These are phyloP conservation scores for Eristalinus sepulchralis DNA, from an alignment of 2,888 invertebrate species.

Conservation along the genomic window DNA sequence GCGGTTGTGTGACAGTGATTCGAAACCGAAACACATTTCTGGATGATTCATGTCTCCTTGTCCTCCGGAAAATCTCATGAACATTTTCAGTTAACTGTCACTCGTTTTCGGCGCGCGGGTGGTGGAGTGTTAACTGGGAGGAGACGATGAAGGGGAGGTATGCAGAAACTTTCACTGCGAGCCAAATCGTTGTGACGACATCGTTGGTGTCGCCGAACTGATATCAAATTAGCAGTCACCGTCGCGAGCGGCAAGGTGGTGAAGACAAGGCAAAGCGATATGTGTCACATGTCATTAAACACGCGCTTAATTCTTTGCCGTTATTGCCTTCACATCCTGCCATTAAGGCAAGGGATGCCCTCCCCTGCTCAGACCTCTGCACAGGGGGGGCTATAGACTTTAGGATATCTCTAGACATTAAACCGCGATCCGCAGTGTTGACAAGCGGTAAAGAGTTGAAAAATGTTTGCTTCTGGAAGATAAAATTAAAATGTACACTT, in stretches of 20 bases:
- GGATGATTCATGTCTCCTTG: constrained; percentile 44
- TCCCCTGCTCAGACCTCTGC: neutral
- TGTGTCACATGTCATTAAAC: constrained; percentile 42
- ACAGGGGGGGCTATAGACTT: neutral
- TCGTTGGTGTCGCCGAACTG: neutral
- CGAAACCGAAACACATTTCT: neutral
- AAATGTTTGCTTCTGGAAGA: constrained; percentile 41
- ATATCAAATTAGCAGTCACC: constrained; percentile 29
- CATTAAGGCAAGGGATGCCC: neutral
- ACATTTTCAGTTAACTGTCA: neutral
- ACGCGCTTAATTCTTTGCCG: constrained; percentile 31
- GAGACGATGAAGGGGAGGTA: neutral
- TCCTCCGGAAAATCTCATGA: neutral
- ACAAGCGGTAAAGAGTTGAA: constrained; percentile 9
- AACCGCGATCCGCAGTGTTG: too few species aligned
- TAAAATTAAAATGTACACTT: constrained; percentile 43
- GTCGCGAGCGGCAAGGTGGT: neutral
- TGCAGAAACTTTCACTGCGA: constrained; percentile 12
- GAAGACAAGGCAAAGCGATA: constrained; percentile 4
- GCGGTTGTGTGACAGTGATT: constrained; percentile 1
- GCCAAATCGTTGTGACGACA: constrained; percentile 22
- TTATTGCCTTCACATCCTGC: constrained; percentile 61
- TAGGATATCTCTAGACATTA: constrained; percentile 21
- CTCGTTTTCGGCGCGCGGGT: neutral
- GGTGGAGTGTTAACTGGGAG: neutral